A percentile compares a stretch with the other conserved stretches of the same genome.
Evolutionary conservation across 2,797 vertebrate genomes (phyloP).

Genomic region (Acrossocheilus wenchowensis): DNA sequence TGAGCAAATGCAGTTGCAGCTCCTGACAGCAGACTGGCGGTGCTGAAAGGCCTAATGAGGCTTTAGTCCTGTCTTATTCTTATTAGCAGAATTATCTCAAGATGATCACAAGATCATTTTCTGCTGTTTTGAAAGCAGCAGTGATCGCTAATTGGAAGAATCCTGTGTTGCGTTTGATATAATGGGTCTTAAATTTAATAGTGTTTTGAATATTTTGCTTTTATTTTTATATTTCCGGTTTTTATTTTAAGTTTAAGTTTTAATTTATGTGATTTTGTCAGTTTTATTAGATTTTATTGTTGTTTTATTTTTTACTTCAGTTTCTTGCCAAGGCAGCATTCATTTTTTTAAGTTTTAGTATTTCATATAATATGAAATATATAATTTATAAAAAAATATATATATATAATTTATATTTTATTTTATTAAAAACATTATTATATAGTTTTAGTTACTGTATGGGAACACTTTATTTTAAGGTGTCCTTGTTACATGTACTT

Average conservation of each 20-base stretch:
- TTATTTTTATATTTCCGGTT: not conserved
- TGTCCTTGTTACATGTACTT: no score
- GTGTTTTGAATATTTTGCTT: not conserved
- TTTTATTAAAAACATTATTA: not conserved
- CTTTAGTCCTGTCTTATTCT: slow-evolving; percentile 9
- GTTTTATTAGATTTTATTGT: not conserved
- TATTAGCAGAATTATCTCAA: slow-evolving; percentile 1
- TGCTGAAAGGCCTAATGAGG: slow-evolving; percentile 27
- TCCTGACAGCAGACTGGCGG: slow-evolving; percentile 29
- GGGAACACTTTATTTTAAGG: no score
- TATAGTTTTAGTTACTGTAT: not conserved
- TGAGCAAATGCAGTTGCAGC: slow-evolving; percentile 48
- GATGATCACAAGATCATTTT: not conserved
- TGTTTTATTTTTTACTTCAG: not conserved
- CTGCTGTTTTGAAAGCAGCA: slow-evolving; percentile 1
- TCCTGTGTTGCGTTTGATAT: not conserved
- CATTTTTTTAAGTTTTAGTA: not conserved
- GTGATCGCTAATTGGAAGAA: not conserved
- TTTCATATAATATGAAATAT: not conserved
- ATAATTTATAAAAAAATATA: no score
- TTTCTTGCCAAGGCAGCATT: not conserved
- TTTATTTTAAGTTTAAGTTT: not conserved
- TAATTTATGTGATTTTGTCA: not conserved
- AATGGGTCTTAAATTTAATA: not conserved
- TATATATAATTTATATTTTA: not conserved